Conservation (phyloP, 2,113 vertebrate genomes). For the Malurus elegans region DNA sequence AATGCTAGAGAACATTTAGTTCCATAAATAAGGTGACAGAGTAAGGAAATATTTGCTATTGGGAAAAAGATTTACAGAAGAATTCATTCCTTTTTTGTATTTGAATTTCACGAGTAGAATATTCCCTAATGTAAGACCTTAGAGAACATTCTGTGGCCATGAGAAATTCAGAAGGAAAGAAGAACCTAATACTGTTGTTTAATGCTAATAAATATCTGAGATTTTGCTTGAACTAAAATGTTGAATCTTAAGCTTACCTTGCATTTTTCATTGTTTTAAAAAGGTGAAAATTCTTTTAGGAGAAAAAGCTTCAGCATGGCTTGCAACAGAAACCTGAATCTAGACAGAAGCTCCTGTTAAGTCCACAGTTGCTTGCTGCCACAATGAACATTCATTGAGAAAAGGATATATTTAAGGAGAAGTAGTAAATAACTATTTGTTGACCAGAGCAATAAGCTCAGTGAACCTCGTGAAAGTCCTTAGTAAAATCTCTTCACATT, state of each 20-base stretch:
- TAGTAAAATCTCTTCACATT: not conserved
- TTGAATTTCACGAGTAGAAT: not conserved
- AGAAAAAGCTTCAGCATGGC: not conserved
- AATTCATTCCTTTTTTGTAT: not conserved
- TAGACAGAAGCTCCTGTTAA: not conserved
- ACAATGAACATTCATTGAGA: not conserved
- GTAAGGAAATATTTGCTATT: slow-evolving; percentile 39
- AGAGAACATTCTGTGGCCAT: not conserved
- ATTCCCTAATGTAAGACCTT: not conserved
- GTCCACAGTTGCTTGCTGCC: not conserved
- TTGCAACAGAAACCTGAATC: not conserved
- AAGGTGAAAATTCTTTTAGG: not conserved
- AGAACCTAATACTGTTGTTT: not conserved
- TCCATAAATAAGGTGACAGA: slow-evolving; percentile 44
- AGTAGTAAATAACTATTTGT: not conserved
- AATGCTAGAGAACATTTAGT: slow-evolving; percentile 30
- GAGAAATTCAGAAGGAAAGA: not conserved
- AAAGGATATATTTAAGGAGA: not conserved
- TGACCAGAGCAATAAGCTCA: not conserved
- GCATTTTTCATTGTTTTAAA: not conserved
- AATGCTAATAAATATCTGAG: not conserved
- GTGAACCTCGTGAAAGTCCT: not conserved
- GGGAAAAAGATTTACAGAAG: not conserved
- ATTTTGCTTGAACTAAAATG: not conserved
- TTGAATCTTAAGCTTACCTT: not conserved